Conservation (phyloP, 2,113 vertebrate species). For the Pogona vitticeps region DNA sequence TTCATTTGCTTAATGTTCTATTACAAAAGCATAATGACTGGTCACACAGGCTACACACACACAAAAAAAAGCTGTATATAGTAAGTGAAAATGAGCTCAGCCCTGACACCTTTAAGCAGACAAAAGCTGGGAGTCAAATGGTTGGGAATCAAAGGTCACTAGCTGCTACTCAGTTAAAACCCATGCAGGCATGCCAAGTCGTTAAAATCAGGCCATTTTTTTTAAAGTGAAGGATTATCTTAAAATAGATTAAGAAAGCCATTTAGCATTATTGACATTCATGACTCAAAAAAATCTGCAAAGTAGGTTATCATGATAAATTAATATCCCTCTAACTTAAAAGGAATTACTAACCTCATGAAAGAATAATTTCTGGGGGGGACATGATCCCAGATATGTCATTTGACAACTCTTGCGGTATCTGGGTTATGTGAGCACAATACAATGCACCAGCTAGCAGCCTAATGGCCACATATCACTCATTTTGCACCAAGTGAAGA, state of each 20-base stretch:
- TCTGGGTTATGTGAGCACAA: no score
- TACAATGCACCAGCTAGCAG: no score
- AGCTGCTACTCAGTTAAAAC: not conserved
- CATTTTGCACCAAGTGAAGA: no score
- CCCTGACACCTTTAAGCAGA: not conserved
- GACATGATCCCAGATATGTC: no score
- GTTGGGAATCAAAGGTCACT: accelerated
- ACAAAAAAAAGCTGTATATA: not conserved
- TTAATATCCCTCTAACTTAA: conserved; percentile 3
- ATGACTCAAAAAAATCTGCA: accelerated
- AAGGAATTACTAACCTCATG: conserved; percentile 17
- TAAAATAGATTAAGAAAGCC: not conserved
- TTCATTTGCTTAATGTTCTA: not conserved
- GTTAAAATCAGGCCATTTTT: conserved; percentile 2
- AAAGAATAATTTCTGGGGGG: no score
- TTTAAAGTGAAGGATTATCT: not conserved
- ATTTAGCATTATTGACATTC: conserved; percentile 2
- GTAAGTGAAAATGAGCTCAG: not conserved
- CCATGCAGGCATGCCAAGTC: not conserved
- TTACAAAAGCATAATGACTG: not conserved
- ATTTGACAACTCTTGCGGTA: no score
- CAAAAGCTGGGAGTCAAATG: not conserved
- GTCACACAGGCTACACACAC: not conserved
- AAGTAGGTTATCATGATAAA: not conserved
- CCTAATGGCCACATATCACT: no score